phyloP scores from a whole-genome alignment of 2,888 invertebrate species.

The Blomia tropicalis region DNA sequence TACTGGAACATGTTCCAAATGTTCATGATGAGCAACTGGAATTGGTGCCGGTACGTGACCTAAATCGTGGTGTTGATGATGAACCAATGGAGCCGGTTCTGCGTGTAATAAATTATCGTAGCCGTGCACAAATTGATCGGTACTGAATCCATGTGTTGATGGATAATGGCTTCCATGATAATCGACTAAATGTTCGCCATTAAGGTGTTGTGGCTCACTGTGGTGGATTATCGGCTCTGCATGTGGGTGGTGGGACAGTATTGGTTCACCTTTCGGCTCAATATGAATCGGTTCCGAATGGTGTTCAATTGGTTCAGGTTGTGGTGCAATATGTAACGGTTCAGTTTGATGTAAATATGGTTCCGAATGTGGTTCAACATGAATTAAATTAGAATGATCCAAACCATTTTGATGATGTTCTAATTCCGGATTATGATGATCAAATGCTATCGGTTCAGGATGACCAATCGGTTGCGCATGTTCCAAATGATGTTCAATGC shows the following conservation, averaged over 20 bases:
- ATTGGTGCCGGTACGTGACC: not conserved
- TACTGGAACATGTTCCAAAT: not conserved
- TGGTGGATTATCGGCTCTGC: not conserved
- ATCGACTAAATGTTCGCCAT: not conserved
- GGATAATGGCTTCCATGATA: no score
- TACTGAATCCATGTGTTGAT: not conserved
- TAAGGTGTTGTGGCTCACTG: not conserved
- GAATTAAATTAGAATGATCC: no score
- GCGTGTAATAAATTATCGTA: not conserved
- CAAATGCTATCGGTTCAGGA: no score
- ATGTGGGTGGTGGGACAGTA: not conserved
- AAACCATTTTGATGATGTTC: no score
- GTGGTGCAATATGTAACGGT: not conserved
- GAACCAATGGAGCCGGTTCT: not conserved
- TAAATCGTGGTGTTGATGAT: not conserved
- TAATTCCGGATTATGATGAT: no score
- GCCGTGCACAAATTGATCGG: not conserved
- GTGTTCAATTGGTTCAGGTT: not conserved
- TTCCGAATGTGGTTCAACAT: not conserved
- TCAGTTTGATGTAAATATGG: not conserved
- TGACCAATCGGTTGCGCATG: no score
- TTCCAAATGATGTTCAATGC: no score
- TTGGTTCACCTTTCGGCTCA: not conserved
- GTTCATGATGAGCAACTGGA: not conserved
- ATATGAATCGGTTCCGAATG: not conserved